Base-by-base conservation (phyloP, 2,888 invertebrate genomes). In the Craniophora ligustri region DNA sequence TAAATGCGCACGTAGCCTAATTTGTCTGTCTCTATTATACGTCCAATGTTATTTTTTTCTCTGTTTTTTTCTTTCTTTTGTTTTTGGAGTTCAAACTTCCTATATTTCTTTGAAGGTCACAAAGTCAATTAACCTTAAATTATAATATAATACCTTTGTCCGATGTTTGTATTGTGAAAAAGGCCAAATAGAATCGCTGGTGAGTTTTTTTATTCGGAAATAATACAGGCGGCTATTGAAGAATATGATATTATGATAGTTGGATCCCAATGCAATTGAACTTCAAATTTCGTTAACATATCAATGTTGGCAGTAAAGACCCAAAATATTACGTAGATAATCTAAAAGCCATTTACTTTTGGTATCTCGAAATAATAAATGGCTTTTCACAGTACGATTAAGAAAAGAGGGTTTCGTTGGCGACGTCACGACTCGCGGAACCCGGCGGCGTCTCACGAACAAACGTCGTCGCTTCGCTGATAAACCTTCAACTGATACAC, bases 331-430 rank as follows among this genome's bases (percentile, higher is more conserved):
- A 50, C 48, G 44, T 57, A 67, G 57, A 67, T 62, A 55, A 66
- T 64, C 40, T 65, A 41, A 46, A 21, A 56, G 50, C 59, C 48
- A 68, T 71, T 72, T 64, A 36, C 49, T 62, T 53, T 42, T 31
- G 44, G 69, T 48, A 67, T 56, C 61, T 51, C 53, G 39, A 58
- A 58, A 72, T 72, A 72, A 72, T 72, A 72, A 72, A 72, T 72
- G 56, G 62, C 60, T 72, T 72, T 62, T 57, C 67, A 30, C 61
- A 32, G 57, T 59, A 49, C 55, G 61, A 59, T 62, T 58, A 53
- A 55, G 59, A 58, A 70, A 72, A 67, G 62, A 55, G 62, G 61
- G 60, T 72, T 62, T 55, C 39, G 63, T 60, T n/a, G n/a, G n/a
- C 51, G 48, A 23, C 57, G 19, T 31, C 14, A 31, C 19, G 39